Evolutionary conservation across 2,888 invertebrate species (phyloP).

Genomic region (Stratiomys singularior): DNA sequence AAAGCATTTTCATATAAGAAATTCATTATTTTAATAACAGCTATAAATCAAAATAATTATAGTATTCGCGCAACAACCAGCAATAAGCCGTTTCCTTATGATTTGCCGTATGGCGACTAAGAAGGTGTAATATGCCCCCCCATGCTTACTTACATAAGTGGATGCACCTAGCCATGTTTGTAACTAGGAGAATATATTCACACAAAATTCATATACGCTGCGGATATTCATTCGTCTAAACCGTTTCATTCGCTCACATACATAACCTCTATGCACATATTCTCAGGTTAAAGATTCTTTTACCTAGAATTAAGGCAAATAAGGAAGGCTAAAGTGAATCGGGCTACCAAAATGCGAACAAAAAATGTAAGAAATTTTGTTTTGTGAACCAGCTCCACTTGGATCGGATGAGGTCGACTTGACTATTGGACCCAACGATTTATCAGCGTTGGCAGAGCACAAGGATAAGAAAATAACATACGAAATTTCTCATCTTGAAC

Average conservation of each 20-base stretch:
- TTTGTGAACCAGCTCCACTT: not conserved
- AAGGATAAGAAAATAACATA: not conserved
- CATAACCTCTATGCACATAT: not conserved
- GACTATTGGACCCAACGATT: slow-evolving; percentile 19
- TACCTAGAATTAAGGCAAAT: slow-evolving; percentile 29
- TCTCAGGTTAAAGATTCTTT: not conserved
- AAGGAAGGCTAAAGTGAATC: not conserved
- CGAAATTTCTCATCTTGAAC: not conserved
- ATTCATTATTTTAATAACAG: slow-evolving; percentile 44
- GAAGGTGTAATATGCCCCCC: slow-evolving; percentile 32
- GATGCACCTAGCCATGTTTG: not conserved
- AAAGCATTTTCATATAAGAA: slow-evolving; percentile 31
- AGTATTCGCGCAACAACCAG: slow-evolving; percentile 36
- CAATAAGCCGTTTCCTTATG: slow-evolving; percentile 37
- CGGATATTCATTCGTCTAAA: slow-evolving; percentile 15
- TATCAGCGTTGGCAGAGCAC: not conserved
- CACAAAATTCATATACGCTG: not conserved
- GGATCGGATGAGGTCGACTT: not conserved
- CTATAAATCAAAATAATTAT: slow-evolving; percentile 43
- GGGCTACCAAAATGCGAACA: not conserved
- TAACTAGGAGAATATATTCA: not conserved
- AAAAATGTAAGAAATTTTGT: too few relatives aligned
- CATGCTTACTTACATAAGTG: not conserved
- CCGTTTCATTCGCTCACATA: not conserved
- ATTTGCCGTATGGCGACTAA: not conserved